Percentiles rank a stretch among this genome's conserved stretches.
Evolutionary conservation across 2,888 invertebrate genomes (phyloP).

Genomic region (Hedychridium roseum): DNA sequence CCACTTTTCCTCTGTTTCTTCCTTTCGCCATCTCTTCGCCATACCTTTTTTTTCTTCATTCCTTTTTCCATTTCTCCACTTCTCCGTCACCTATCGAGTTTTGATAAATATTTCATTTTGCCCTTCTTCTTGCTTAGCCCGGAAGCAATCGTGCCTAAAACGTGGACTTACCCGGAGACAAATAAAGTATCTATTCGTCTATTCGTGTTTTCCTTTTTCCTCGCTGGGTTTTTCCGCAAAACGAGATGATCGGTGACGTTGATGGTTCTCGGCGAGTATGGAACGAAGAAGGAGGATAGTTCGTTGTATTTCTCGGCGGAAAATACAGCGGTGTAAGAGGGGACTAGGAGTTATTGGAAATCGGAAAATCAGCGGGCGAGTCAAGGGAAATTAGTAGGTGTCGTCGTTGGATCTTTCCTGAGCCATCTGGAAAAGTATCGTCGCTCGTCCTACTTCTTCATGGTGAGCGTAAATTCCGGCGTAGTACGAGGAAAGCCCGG

Average conservation of each 20-base stretch:
- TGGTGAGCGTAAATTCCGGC: no score
- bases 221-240: no score
- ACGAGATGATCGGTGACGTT: constrained; percentile 21
- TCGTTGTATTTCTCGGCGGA: no score
- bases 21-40: constrained; percentile 1
- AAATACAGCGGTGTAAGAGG: background rate
- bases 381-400: constrained; percentile 2
- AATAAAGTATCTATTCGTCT: no score
- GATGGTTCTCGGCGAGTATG: background rate
- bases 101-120: no score
- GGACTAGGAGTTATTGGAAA: constrained; percentile 24
- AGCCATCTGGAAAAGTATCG: no score
- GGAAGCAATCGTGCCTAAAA: no score
- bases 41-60: constrained; percentile 1
- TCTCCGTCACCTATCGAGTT: background rate
- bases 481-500: no score
- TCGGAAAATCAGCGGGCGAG: constrained; percentile 27
- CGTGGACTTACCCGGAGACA: no score
- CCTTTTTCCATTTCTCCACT: background rate
- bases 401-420: background rate
- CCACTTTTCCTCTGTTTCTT: background rate
- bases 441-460: no score
- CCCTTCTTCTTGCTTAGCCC: no score
- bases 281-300: background rate
- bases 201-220: no score